Conservation (phyloP, 2,113 vertebrate species). For the Datnioides undecimradiatus region DNA sequence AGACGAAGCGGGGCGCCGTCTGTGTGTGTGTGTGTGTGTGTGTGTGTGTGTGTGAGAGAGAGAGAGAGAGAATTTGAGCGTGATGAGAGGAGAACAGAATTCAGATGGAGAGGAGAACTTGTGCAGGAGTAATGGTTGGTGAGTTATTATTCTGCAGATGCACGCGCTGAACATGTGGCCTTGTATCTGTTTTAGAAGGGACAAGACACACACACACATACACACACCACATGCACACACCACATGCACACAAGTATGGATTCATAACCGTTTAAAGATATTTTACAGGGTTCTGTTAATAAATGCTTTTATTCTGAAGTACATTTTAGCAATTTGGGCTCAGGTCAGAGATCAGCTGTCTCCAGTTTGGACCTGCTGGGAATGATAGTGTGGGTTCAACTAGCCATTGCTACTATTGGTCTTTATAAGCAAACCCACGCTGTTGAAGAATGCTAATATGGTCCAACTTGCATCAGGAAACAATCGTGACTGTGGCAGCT, state of each 20-base stretch:
- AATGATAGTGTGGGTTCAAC: neutral
- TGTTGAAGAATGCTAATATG: neutral
- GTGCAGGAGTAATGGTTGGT: neutral
- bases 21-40: neutral
- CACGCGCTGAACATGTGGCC: conserved; percentile 9
- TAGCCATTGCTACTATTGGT: neutral
- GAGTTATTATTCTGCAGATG: conserved; percentile 21
- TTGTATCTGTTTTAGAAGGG: neutral
- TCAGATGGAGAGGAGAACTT: neutral
- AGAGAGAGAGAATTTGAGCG: neutral
- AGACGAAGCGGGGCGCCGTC: neutral
- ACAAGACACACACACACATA: neutral
- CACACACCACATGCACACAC: neutral
- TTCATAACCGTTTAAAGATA: neutral
- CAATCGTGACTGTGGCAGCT: too few relatives aligned
- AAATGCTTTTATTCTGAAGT: neutral
- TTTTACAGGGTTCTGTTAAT: neutral
- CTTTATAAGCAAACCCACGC: neutral
- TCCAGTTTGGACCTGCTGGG: neutral
- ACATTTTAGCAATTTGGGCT: neutral
- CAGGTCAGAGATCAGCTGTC: neutral
- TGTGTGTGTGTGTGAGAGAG: neutral
- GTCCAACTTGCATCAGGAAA: too few relatives aligned
- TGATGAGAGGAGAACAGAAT: neutral
- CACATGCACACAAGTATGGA: neutral